Evolutionary conservation across 2,888 invertebrate species (phyloP).

Genomic region (Drosophila ochracea): DNA sequence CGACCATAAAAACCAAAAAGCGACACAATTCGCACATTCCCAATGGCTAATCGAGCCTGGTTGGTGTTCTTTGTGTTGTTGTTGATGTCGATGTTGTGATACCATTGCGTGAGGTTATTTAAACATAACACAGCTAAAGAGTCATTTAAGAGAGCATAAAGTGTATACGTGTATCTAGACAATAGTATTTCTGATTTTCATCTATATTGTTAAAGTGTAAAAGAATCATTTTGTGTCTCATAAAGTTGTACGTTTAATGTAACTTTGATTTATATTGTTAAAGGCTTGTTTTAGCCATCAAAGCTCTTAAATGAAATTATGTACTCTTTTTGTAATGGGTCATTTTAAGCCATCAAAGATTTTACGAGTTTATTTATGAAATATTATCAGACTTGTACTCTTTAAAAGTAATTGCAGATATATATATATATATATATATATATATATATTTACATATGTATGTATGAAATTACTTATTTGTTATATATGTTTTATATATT

Average conservation of each 20-base stretch:
- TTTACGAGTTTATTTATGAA: not conserved
- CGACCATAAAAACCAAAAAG: constrained; percentile 48
- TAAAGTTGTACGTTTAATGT: not conserved
- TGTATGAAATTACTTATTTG: not conserved
- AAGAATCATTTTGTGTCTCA: not conserved
- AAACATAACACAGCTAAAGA: not conserved
- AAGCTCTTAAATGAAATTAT: not conserved
- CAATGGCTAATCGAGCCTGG: constrained; percentile 16
- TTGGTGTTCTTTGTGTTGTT: not conserved
- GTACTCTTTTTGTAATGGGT: not conserved
- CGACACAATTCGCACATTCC: constrained; percentile 48
- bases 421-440: not conserved
- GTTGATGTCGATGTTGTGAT: not conserved
- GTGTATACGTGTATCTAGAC: not conserved
- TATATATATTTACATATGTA: too few relatives aligned
- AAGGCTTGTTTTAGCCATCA: not conserved
- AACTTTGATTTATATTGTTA: not conserved
- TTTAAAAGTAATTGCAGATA: not conserved
- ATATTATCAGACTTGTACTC: not conserved
- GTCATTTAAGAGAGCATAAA: not conserved
- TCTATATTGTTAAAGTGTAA: not conserved
- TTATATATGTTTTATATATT: not conserved
- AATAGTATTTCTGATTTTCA: not conserved
- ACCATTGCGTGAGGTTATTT: not conserved
- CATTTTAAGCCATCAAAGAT: not conserved